Evolutionary conservation across 1,140 invertebrate genomes (phyloP).

Genomic region (Diachasmimorpha longicaudata): DNA sequence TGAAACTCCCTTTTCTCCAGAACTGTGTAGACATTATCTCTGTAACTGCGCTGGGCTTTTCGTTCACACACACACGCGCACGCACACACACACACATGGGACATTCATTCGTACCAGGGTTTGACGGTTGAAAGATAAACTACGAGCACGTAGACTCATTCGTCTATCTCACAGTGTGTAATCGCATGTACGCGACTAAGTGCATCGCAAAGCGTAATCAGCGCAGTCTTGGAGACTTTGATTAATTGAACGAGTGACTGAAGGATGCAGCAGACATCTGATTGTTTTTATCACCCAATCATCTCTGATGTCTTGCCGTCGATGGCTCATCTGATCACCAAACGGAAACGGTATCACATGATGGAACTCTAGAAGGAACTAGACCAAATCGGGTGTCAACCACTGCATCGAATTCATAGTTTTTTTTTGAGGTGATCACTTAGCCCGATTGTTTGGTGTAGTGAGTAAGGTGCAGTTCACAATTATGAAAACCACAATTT

Average conservation of each 20-base stretch:
- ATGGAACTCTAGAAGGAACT: too few species aligned
- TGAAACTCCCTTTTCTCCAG: too few species aligned
- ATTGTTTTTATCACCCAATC: neutral
- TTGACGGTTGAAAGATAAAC: constrained; percentile 58
- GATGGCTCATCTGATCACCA: too few species aligned
- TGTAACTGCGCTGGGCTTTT: neutral
- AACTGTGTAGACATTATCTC: neutral
- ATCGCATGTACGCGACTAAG: constrained; percentile 54
- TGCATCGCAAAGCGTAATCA: constrained; percentile 57
- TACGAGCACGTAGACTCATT: constrained; percentile 51
- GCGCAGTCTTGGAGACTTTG: constrained; percentile 43
- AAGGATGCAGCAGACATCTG: neutral
- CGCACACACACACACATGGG: neutral
- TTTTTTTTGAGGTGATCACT: too few species aligned
- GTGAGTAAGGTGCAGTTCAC: too few species aligned
- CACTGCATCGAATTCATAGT: too few species aligned
- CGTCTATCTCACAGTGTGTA: constrained; percentile 56
- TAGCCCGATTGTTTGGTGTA: too few species aligned
- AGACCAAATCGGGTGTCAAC: too few species aligned
- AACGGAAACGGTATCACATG: too few species aligned
- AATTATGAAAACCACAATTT: too few species aligned
- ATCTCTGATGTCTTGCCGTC: neutral
- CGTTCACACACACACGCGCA: constrained; percentile 12
- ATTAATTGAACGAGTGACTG: constrained; percentile 50
- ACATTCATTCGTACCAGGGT: constrained; percentile 37